phyloP scores from a whole-genome alignment of 2,797 vertebrate genomes.

The Macroramphosus scolopax region DNA sequence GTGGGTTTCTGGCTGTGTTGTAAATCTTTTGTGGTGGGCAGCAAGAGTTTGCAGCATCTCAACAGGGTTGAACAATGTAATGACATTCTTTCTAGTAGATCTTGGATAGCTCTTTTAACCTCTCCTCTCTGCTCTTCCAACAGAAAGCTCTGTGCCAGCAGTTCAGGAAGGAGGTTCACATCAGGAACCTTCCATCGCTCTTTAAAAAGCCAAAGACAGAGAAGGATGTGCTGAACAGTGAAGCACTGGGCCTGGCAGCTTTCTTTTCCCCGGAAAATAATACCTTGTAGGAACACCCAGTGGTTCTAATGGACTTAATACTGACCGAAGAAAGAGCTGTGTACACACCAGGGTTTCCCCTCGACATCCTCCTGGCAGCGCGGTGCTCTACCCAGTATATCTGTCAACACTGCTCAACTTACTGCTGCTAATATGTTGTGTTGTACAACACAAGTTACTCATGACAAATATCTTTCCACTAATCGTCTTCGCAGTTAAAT shows the following conservation, averaged over 20 bases:
- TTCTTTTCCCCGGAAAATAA: constrained; percentile 54
- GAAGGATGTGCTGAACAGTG: constrained; percentile 72
- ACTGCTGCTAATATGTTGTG: neutral
- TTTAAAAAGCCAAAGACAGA: constrained; percentile 90
- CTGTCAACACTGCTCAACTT: constrained; percentile 32
- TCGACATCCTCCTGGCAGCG: constrained; percentile 6
- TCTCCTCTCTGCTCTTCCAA: constrained; percentile 42
- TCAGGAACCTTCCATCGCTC: constrained; percentile 95
- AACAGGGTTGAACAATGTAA: constrained; percentile 34
- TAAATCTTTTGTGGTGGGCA: constrained; percentile 31
- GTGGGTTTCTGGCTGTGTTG: constrained; percentile 32
- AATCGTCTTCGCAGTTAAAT: too few species aligned
- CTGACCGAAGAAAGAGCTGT: constrained; percentile 34
- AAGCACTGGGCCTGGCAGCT: constrained; percentile 55
- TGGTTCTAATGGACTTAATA: constrained; percentile 23
- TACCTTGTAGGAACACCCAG: constrained; percentile 36
- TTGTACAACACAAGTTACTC: constrained; percentile 4
- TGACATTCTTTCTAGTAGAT: constrained; percentile 48
- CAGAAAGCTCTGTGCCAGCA: constrained; percentile 96
- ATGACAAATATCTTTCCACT: neutral
- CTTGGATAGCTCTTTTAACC: constrained; percentile 37
- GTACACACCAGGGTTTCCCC: constrained; percentile 17
- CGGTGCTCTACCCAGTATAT: constrained; percentile 17
- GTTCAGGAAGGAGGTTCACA: constrained; percentile 98
- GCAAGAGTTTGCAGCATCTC: constrained; percentile 25